phyloP scores from a whole-genome alignment of 2,797 vertebrate genomes.

The Molossus alvarezi region DNA sequence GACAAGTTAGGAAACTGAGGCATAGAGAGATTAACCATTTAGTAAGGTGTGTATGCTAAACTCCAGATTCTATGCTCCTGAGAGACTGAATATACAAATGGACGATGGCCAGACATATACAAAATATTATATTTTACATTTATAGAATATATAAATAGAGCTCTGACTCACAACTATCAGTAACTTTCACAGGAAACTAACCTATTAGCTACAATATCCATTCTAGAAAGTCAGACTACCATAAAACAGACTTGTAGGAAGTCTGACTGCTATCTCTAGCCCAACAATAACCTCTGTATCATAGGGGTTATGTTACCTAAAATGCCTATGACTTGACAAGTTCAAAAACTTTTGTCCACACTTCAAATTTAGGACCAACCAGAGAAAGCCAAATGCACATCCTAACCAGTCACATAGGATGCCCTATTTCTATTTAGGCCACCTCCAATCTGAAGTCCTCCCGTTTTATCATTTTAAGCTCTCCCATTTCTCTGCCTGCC shows the following conservation, averaged over 20 bases:
- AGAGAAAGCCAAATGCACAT: not conserved
- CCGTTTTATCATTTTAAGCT: not conserved
- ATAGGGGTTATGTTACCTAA: not conserved
- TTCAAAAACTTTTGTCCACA: not conserved
- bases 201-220: not conserved
- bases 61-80: not conserved
- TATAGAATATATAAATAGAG: not conserved
- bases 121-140: not conserved
- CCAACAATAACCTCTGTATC: not conserved
- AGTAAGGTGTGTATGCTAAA: not conserved
- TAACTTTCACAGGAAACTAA: not conserved
- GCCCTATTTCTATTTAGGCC: not conserved
- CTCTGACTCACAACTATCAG: not conserved
- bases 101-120: not conserved
- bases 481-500: not conserved
- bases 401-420: not conserved
- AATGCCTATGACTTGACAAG: not conserved
- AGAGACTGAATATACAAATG: not conserved
- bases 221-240: not conserved
- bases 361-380: not conserved
- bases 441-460: not conserved
- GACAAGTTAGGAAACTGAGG: not conserved
- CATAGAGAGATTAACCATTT: not conserved
- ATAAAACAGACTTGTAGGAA: not conserved
- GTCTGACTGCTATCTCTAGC: not conserved